These are phyloP conservation scores for Telmatherina bonti DNA, from an alignment of 2,797 vertebrate genomes.

Conservation along the genomic window DNA sequence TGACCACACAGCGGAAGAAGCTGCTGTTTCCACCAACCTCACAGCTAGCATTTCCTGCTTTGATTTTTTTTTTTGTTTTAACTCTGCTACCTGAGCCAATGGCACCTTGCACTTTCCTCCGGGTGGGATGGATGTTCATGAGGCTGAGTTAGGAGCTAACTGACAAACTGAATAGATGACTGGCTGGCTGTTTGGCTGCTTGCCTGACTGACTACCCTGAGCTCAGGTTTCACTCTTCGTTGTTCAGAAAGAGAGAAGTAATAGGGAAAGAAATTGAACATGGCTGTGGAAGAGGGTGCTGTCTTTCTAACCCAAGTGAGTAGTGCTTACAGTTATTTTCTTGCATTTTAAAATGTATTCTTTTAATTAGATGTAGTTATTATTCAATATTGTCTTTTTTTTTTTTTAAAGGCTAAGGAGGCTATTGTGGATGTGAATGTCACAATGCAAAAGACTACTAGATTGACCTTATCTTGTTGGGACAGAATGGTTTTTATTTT, in stretches of 20 bases:
- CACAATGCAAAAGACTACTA: neutral
- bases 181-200: conserved; percentile 42
- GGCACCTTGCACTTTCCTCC: conserved; percentile 50
- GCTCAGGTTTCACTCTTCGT: conserved; percentile 68
- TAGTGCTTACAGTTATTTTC: conserved; percentile 20
- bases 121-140: conserved; percentile 47
- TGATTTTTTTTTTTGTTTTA: conserved; percentile 6
- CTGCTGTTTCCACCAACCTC: conserved; percentile 33
- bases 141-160: conserved; percentile 53
- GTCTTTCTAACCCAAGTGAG: conserved; percentile 71
- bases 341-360: neutral
- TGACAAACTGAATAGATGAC: conserved; percentile 38
- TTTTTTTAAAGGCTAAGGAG: neutral
- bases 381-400: conserved; percentile 1
- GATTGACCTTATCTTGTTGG: conserved; percentile 10
- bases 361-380: conserved; percentile 9
- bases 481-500: conserved; percentile 10
- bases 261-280: conserved; percentile 50
- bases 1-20: conserved; percentile 41
- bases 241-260: conserved; percentile 52
- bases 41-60: conserved; percentile 22
- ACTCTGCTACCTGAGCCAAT: conserved; percentile 50
- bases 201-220: conserved; percentile 39
- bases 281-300: conserved; percentile 78
- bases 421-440: conserved; percentile 10